These are phyloP conservation scores for Micromussa lordhowensis DNA, from an alignment of 92 coral and sea anemone species.

Conservation along the genomic window DNA sequence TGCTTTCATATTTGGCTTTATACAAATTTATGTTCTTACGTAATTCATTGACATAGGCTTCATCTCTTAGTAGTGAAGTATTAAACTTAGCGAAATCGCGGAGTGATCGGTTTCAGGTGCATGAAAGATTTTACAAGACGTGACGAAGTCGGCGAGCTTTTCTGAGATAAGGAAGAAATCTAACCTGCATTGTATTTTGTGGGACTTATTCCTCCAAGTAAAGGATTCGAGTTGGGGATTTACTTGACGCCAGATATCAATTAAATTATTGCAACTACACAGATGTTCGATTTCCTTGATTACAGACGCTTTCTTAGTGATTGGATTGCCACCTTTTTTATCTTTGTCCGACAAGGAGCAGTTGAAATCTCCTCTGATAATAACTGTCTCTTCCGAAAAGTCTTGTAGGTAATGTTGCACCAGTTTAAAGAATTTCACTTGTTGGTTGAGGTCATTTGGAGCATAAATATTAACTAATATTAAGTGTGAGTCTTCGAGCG, in stretches of 20 bases:
- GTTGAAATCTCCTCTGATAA: too few relatives aligned
- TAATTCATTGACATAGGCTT: background rate
- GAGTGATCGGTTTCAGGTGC: constrained; percentile 22
- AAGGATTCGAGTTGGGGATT: background rate
- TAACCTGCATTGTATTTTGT: constrained; percentile 25
- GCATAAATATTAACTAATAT: too few relatives aligned
- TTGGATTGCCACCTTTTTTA: background rate
- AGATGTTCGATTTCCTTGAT: background rate
- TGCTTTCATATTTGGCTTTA: background rate
- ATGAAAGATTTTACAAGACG: background rate
- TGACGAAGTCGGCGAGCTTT: background rate
- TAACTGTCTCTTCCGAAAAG: too few relatives aligned
- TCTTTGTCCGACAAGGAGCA: background rate
- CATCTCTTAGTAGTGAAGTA: background rate
- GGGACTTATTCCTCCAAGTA: constrained; percentile 25
- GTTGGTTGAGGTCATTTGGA: too few relatives aligned
- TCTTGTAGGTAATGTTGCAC: too few relatives aligned
- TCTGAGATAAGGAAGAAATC: constrained; percentile 17
- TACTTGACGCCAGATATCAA: background rate
- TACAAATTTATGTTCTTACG: background rate
- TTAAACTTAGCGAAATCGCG: background rate
- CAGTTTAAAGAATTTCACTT: too few relatives aligned
- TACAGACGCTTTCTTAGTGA: background rate
- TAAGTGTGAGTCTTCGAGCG: too few relatives aligned
- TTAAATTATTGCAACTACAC: background rate